These are phyloP conservation scores for Ridgeia piscesae DNA, from an alignment of 1,140 invertebrate species.

Conservation along the genomic window DNA sequence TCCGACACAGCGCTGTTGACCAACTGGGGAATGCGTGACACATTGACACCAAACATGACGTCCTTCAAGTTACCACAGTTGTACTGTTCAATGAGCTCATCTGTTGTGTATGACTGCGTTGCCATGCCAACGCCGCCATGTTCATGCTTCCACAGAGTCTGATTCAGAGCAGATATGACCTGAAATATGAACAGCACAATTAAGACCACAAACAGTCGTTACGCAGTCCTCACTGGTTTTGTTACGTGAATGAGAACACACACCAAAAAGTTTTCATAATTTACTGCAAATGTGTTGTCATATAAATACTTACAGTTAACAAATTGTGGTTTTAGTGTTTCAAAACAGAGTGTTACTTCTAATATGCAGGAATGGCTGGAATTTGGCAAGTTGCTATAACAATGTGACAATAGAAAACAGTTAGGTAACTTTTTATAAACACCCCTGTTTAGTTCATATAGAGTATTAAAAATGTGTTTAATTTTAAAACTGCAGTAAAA, in stretches of 20 bases:
- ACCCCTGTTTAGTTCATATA: too few relatives aligned
- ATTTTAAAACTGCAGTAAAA: too few relatives aligned
- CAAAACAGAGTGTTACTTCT: neutral
- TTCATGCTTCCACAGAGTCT: slow-evolving; percentile 63
- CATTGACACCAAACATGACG: slow-evolving; percentile 61
- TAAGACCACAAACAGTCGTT: neutral
- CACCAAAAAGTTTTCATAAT: neutral
- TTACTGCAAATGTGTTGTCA: neutral
- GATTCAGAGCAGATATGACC: slow-evolving; percentile 65
- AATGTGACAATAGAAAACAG: neutral
- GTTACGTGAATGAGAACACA: neutral
- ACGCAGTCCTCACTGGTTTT: neutral
- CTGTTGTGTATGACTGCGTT: slow-evolving; percentile 54
- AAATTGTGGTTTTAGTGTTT: neutral
- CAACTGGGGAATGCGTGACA: slow-evolving; percentile 49
- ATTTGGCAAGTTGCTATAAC: neutral
- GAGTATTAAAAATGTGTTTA: too few relatives aligned
- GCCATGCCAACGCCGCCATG: slow-evolving; percentile 44
- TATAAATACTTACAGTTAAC: neutral
- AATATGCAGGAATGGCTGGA: neutral
- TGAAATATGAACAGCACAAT: slow-evolving; percentile 39
- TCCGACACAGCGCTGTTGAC: slow-evolving; percentile 20
- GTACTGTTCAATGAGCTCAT: slow-evolving; percentile 63
- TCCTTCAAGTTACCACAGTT: slow-evolving; percentile 64
- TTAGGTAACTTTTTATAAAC: too few relatives aligned